Evolutionary conservation across 2,888 invertebrate species (phyloP).

Genomic region (Mimachlamys varia): DNA sequence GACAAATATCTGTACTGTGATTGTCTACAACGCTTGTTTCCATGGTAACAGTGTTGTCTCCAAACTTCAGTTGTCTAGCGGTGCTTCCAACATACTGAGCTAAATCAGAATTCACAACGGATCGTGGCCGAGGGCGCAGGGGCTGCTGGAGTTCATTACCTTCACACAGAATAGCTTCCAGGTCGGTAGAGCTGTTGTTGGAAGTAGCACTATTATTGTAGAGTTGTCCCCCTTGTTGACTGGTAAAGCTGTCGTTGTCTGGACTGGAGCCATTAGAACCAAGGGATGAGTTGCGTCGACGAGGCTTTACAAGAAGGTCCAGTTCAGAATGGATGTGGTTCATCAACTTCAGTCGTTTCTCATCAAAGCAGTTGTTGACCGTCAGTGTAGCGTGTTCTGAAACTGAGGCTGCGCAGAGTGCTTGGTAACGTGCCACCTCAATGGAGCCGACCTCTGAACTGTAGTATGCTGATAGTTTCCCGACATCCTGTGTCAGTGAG

Average conservation of each 20-base stretch:
- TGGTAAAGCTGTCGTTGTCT: slow-evolving; percentile 28
- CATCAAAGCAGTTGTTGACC: slow-evolving; percentile 66
- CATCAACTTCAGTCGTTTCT: slow-evolving; percentile 55
- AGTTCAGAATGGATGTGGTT: background rate
- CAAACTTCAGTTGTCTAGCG: slow-evolving; percentile 25
- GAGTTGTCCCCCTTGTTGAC: slow-evolving; percentile 37
- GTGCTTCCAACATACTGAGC: background rate
- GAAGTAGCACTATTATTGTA: slow-evolving; percentile 6
- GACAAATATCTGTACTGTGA: slow-evolving; percentile 8
- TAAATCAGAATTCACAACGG: slow-evolving; percentile 23
- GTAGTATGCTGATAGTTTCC: slow-evolving; percentile 48
- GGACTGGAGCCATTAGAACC: background rate
- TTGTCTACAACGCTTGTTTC: background rate
- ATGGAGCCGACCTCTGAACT: slow-evolving; percentile 62
- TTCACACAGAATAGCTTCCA: background rate
- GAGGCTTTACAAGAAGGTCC: slow-evolving; percentile 15
- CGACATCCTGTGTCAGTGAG: slow-evolving; percentile 38
- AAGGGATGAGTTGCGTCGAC: background rate
- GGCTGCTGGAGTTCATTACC: background rate
- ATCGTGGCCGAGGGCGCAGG: no score
- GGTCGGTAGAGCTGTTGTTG: slow-evolving; percentile 9
- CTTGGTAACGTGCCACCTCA: slow-evolving; percentile 68
- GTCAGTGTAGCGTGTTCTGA: slow-evolving; percentile 54
- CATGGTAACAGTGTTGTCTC: background rate
- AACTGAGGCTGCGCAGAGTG: slow-evolving; percentile 61